phyloP scores from a whole-genome alignment of 2,797 vertebrate genomes.

The Cercopithecus mitis region DNA sequence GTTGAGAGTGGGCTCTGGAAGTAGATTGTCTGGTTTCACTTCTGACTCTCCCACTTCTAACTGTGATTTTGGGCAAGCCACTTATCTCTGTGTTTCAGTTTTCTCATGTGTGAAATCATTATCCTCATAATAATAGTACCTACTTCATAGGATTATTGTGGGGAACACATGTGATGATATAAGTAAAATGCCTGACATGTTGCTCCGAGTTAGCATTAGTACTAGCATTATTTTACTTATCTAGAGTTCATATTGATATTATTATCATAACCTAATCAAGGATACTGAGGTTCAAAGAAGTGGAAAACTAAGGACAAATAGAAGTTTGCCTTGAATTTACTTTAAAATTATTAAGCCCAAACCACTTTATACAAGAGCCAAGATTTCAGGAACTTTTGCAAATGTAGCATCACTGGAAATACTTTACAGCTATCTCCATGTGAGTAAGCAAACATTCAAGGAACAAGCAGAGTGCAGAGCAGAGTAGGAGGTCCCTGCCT shows the following conservation, averaged over 20 bases:
- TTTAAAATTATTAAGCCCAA: background rate
- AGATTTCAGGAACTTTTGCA: constrained; percentile 35
- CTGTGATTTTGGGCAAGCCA: background rate
- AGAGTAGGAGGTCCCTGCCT: background rate
- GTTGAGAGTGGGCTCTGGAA: background rate
- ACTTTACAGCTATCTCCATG: background rate
- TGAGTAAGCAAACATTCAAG: constrained; percentile 2
- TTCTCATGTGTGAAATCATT: background rate
- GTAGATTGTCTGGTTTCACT: background rate
- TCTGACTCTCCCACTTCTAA: background rate
- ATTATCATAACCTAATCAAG: background rate
- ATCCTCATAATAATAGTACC: background rate
- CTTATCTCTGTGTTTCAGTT: background rate
- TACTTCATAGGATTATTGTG: background rate
- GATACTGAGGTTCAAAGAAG: background rate
- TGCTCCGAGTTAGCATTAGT: background rate
- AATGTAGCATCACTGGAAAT: background rate
- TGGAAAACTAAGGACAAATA: constrained; percentile 16
- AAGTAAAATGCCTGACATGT: background rate
- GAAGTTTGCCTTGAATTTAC: background rate
- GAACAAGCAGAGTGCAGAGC: background rate
- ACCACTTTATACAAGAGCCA: background rate
- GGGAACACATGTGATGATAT: background rate
- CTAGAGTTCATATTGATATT: background rate
- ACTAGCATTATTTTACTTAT: background rate